phyloP scores from a whole-genome alignment of 2,797 vertebrate genomes.

The Schizopygopsis malacanthus region DNA sequence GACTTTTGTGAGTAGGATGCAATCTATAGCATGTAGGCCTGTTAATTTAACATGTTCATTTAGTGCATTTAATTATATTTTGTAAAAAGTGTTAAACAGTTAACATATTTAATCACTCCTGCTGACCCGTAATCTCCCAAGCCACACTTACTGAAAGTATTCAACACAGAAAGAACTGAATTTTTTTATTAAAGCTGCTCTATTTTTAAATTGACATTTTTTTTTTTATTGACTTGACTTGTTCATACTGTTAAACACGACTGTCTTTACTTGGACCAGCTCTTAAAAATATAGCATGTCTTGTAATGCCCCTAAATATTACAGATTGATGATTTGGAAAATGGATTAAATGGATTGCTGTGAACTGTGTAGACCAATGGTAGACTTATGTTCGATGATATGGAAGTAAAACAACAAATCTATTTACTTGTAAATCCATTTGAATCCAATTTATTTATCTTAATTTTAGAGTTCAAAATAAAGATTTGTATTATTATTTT shows the following conservation, averaged over 20 bases:
- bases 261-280: not conserved
- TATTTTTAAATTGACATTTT: not conserved
- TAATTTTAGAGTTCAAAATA: not conserved
- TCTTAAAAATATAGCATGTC: not conserved
- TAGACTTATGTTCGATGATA: not conserved
- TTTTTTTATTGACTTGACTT: not conserved
- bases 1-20: not conserved
- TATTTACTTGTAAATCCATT: not conserved
- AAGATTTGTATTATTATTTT: too few species aligned
- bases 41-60: not conserved
- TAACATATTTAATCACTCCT: not conserved
- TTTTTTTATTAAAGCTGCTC: not conserved
- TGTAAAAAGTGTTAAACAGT: not conserved
- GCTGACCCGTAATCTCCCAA: not conserved
- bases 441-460: not conserved
- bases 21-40: not conserved
- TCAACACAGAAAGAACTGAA: not conserved
- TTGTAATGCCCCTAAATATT: not conserved
- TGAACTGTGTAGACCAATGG: not conserved
- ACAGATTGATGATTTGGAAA: not conserved
- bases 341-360: not conserved
- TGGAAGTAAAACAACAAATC: not conserved
- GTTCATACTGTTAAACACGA: not conserved
- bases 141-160: not conserved
- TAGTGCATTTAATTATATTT: constrained; percentile 4